Evolutionary conservation across 1,140 invertebrate species (phyloP).

Genomic region (Scaptomyza montana): DNA sequence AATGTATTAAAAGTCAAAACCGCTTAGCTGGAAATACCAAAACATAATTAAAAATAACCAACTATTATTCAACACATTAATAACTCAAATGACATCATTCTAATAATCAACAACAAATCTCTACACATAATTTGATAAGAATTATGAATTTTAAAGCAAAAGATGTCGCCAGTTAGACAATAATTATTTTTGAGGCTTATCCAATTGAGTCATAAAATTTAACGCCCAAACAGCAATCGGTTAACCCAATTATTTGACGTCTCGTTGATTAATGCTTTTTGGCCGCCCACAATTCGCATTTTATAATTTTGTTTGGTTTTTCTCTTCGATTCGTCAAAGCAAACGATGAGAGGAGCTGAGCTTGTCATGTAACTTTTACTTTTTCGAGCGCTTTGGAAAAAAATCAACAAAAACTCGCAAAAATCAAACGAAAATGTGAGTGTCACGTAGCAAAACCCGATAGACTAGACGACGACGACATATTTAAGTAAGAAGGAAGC

Average conservation of each 20-base stretch:
- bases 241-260: slow-evolving; percentile 43
- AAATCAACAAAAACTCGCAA: slow-evolving; percentile 4
- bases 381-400: slow-evolving; percentile 48
- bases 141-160: too few species aligned
- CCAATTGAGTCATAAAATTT: slow-evolving; percentile 17
- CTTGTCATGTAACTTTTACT: slow-evolving; percentile 77
- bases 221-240: neutral
- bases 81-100: slow-evolving; percentile 32
- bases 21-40: too few species aligned
- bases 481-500: neutral
- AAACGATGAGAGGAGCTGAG: slow-evolving; percentile 2
- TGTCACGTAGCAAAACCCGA: slow-evolving; percentile 56
- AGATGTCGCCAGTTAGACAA: too few species aligned
- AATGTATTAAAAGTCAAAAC: too few species aligned
- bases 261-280: slow-evolving; percentile 44
- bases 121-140: slow-evolving; percentile 23
- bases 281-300: slow-evolving; percentile 23
- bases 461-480: slow-evolving; percentile 5
- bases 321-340: too few species aligned
- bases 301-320: neutral
- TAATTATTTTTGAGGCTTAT: neutral
- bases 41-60: neutral
- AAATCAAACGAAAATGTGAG: slow-evolving; percentile 49
- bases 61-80: slow-evolving; percentile 27
- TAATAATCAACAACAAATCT: slow-evolving; percentile 32